Percentiles rank a stretch among this genome's conserved stretches.
phyloP scores from a whole-genome alignment of 2,797 vertebrate genomes.

The Naso thynnoides region DNA sequence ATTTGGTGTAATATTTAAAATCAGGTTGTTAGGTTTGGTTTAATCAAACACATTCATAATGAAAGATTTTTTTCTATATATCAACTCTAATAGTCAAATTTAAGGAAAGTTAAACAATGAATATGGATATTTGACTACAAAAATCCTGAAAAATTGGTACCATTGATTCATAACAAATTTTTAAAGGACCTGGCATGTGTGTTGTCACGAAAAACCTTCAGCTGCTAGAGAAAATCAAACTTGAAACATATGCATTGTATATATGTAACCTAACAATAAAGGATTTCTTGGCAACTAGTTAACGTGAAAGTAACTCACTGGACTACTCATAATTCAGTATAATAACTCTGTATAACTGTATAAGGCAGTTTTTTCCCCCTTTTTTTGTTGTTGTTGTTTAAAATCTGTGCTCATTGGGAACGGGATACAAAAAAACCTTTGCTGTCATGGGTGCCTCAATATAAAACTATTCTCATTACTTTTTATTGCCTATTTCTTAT shows the following conservation, averaged over 20 bases:
- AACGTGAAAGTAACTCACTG: not conserved
- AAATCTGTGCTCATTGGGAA: not conserved
- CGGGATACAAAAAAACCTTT: not conserved
- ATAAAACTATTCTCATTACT: conserved; percentile 24
- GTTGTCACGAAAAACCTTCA: conserved; percentile 1
- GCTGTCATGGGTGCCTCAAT: conserved; percentile 12
- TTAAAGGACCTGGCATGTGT: not conserved
- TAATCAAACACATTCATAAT: not conserved
- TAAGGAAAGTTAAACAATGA: not conserved
- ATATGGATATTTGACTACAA: not conserved
- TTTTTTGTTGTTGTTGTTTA: not conserved
- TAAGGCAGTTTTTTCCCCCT: no score
- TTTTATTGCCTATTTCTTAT: conserved; percentile 38
- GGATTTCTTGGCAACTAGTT: not conserved
- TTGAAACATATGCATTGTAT: not conserved
- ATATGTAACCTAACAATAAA: not conserved
- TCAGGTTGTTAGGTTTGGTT: not conserved
- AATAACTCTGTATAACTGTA: not conserved
- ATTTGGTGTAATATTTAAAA: not conserved
- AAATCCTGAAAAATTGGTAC: not conserved
- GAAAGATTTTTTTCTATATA: not conserved
- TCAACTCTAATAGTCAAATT: not conserved
- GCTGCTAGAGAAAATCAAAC: not conserved
- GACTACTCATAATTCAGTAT: not conserved
- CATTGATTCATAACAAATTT: not conserved